Evolutionary conservation across 2,797 vertebrate species (phyloP).

Genomic region (Epinephelus awoara): DNA sequence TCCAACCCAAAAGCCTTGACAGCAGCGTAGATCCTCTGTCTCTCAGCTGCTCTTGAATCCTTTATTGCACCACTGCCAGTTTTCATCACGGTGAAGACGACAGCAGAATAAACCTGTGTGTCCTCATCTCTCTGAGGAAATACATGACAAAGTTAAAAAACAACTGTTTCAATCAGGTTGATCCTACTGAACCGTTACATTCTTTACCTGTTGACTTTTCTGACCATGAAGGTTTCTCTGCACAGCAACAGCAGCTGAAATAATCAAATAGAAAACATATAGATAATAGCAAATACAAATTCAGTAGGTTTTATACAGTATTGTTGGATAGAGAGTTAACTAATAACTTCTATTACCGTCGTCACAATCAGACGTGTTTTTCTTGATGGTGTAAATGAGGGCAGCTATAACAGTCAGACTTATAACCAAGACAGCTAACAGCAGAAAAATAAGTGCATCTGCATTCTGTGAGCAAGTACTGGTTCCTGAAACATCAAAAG

Average conservation of each 20-base stretch:
- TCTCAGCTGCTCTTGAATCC: background rate
- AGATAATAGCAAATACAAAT: background rate
- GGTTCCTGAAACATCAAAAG: slow-evolving; percentile 12
- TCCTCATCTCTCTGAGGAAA: slow-evolving; percentile 48
- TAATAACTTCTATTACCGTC: slow-evolving; percentile 20
- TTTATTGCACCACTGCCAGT: background rate
- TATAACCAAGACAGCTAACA: slow-evolving; percentile 9
- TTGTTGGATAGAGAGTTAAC: too few species aligned
- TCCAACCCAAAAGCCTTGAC: slow-evolving; percentile 39
- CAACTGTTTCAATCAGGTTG: too few species aligned
- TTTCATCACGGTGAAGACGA: slow-evolving; percentile 34
- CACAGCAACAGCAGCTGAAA: slow-evolving; percentile 4
- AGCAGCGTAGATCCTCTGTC: slow-evolving; percentile 37
- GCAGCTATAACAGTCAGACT: background rate
- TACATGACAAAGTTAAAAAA: too few species aligned
- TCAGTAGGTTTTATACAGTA: background rate
- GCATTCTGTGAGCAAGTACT: rapidly evolving
- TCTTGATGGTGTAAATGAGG: slow-evolving; percentile 21
- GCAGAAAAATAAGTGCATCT: background rate
- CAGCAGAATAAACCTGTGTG: slow-evolving; percentile 43
- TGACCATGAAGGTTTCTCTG: too few species aligned
- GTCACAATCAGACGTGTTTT: slow-evolving; percentile 16
- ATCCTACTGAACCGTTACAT: too few species aligned
- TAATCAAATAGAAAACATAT: background rate
- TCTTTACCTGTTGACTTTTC: too few species aligned